These are phyloP conservation scores for Parazoanthus atlanticus DNA, from an alignment of 92 coral and sea anemone species.

Conservation along the genomic window DNA sequence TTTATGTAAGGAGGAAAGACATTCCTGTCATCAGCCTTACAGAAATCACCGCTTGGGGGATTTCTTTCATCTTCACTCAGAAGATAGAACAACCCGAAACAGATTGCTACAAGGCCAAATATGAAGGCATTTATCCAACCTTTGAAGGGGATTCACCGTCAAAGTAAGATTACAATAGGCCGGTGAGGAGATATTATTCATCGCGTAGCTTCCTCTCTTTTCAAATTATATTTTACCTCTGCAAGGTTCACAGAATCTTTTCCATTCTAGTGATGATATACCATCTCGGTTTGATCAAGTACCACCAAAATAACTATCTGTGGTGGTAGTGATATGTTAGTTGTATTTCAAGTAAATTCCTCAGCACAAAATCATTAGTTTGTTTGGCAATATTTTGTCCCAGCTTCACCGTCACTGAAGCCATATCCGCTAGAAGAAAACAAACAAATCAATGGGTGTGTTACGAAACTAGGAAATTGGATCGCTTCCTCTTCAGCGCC, in stretches of 20 bases:
- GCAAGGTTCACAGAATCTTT: not conserved
- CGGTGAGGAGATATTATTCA: no score
- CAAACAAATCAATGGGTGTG: no score
- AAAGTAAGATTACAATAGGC: not conserved
- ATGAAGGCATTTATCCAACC: no score
- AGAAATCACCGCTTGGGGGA: not conserved
- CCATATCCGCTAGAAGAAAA: no score
- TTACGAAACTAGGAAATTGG: no score
- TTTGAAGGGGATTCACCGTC: not conserved
- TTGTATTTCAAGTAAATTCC: not conserved
- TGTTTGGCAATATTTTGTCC: no score
- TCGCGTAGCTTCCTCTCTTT: not conserved
- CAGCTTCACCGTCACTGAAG: no score
- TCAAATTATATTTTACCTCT: not conserved
- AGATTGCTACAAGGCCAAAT: not conserved
- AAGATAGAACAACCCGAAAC: not conserved
- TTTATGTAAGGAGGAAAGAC: not conserved
- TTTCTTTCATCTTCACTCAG: not conserved
- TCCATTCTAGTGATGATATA: no score
- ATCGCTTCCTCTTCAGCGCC: no score
- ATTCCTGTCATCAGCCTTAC: not conserved
- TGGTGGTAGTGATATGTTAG: not conserved
- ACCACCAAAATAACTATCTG: not conserved
- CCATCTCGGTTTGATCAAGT: not conserved
- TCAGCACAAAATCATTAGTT: no score